Evolutionary conservation across 2,797 vertebrate genomes (phyloP), one percentile per base, ranked within the genome.

Genomic region (Diceros bicornis): DNA sequence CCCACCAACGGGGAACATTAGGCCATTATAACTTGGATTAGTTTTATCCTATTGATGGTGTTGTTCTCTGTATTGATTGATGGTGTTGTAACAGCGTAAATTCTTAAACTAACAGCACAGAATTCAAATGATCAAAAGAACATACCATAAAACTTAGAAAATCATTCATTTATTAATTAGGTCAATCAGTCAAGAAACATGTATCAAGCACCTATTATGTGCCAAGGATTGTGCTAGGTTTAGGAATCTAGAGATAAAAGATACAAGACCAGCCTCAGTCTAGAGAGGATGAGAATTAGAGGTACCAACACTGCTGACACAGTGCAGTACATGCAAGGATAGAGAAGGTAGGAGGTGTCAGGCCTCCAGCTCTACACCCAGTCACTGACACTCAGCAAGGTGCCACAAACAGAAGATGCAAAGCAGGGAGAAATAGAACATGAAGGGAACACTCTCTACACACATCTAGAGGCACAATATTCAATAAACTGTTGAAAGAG

Each of bases 191-290:
- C 77, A 57, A 74, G 62, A 95, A 78, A 57, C 1, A 78, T 1
- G 0, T 32, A 83, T 66, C 25, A 74, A 57, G 21, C 1, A n/a
- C 1, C 1, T 89, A 37, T 29, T 34, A 17, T 13, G 1, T 34
- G 27, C 4, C 47, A 92, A 41, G 9, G 37, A 72, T 11, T 44
- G 27, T 12, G 9, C 27, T 41, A 29, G 32, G 8, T 57, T 59
- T 85, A n/a, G 20, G 64, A 86, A 82, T 86, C 25, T 11, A 69
- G 10, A 66, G 29, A 91, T n/a, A 84, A 97, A 55, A 74, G 37
- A 13, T 23, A 77, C 0, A 61, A 32, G 52, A 44, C 27, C 16
- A 10, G 55, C 13, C 18, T 83, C 68, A 57, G 47, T 37, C 16
- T 34, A 64, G 29, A 50, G 18, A 64, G 32, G 50, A 64, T 62